These are phyloP conservation scores for Orcinus orca DNA, from an alignment of 2,113 vertebrate species.

Conservation along the genomic window DNA sequence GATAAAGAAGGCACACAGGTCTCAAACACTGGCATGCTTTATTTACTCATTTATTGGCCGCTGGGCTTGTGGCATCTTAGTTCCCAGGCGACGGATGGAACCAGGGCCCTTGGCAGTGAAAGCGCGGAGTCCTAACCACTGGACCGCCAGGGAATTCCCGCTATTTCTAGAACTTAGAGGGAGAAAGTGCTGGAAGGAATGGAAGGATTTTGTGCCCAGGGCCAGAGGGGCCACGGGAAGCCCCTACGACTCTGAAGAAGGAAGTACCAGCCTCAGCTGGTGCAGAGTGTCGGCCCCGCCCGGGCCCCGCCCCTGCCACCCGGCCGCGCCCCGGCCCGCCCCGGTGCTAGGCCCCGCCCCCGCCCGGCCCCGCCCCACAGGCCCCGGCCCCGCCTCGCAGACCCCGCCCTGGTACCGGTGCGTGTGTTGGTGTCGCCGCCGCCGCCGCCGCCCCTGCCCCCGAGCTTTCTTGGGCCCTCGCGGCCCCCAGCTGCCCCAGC, in stretches of 20 bases:
- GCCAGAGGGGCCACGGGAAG: not conserved
- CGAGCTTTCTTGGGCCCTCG: not conserved
- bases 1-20: not conserved
- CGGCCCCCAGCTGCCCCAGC: not conserved
- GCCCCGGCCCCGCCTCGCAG: too few species aligned
- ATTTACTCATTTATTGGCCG: too few species aligned
- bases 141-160: too few species aligned
- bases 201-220: too few species aligned
- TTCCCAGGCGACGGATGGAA: too few species aligned
- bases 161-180: not conserved
- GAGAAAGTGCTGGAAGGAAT: not conserved
- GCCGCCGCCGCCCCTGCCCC: accelerated
- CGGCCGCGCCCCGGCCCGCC: not conserved
- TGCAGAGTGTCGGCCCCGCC: not conserved
- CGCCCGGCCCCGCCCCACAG: not conserved
- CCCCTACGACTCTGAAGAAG: not conserved
- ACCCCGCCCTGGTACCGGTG: not conserved
- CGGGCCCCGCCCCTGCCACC: too few species aligned
- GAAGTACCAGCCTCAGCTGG: accelerated
- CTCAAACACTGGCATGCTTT: not conserved
- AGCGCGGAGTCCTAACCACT: too few species aligned
- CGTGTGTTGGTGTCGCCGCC: accelerated
- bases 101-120: too few species aligned
- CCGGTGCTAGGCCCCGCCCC: not conserved
- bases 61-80: too few species aligned